Percentiles rank a stretch among this genome's conserved stretches.
phyloP scores from a whole-genome alignment of 1,140 invertebrate species.

The Aphaenogaster floridana region DNA sequence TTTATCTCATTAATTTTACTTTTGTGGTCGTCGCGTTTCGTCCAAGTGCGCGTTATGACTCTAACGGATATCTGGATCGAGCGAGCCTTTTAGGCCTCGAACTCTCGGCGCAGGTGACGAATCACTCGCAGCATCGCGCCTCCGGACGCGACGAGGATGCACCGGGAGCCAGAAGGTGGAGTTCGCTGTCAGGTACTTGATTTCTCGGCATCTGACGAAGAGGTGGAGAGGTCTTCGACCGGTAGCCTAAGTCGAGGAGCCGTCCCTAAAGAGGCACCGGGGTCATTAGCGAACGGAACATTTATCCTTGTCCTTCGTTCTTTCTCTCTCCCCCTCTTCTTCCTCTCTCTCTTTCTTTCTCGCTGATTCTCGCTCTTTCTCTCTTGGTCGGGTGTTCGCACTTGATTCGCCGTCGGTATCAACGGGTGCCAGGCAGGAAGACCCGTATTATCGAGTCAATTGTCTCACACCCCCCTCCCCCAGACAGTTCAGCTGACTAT shows the following conservation, averaged over 20 bases:
- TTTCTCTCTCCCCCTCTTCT: slow-evolving; percentile 56
- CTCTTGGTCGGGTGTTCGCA: slow-evolving; percentile 79
- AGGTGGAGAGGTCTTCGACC: slow-evolving; percentile 76
- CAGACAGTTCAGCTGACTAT: slow-evolving; percentile 83
- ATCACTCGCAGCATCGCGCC: slow-evolving; percentile 53
- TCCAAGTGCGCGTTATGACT: background rate
- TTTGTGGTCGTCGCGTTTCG: background rate
- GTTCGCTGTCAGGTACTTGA: slow-evolving; percentile 75
- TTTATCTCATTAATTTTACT: slow-evolving; percentile 5
- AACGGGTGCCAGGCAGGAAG: slow-evolving; percentile 86
- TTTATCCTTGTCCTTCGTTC: slow-evolving; percentile 82
- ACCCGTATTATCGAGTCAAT: slow-evolving; percentile 86
- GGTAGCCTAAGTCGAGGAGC: slow-evolving; percentile 77
- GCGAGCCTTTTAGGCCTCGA: background rate
- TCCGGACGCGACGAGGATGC: slow-evolving; percentile 60
- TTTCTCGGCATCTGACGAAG: slow-evolving; percentile 68
- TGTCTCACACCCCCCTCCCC: slow-evolving; percentile 84
- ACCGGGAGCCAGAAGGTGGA: slow-evolving; percentile 75
- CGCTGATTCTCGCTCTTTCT: slow-evolving; percentile 62
- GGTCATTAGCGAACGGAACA: slow-evolving; percentile 83
- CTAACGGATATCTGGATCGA: slow-evolving; percentile 4
- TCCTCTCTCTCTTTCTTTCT: slow-evolving; percentile 53
- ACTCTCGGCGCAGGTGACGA: slow-evolving; percentile 38
- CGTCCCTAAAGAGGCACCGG: slow-evolving; percentile 78
- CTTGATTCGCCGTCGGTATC: slow-evolving; percentile 85